Conservation (phyloP, 2,113 vertebrate species). For the Xiphophorus hellerii region DNA sequence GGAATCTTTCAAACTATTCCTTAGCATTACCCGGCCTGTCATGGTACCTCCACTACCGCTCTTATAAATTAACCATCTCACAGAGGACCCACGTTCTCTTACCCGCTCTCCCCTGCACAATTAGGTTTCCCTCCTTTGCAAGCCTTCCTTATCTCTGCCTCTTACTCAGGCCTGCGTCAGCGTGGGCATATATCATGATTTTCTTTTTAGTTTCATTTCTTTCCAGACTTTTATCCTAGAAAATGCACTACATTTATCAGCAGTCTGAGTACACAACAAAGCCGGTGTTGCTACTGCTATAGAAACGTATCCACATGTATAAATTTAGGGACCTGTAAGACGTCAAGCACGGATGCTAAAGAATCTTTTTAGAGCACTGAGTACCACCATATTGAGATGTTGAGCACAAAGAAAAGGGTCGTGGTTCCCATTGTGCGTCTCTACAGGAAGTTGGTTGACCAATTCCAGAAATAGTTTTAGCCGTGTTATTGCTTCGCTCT, state of each 20-base stretch:
- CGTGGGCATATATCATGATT: slow-evolving; percentile 60
- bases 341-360: neutral
- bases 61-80: slow-evolving; percentile 79
- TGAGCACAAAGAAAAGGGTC: slow-evolving; percentile 1
- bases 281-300: slow-evolving; percentile 5
- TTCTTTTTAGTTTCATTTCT: slow-evolving; percentile 42
- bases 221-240: slow-evolving; percentile 45
- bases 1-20: slow-evolving; percentile 67
- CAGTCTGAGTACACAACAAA: slow-evolving; percentile 25
- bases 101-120: slow-evolving; percentile 61
- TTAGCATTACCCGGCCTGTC: slow-evolving; percentile 74
- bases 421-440: slow-evolving; percentile 27
- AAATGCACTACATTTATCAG: slow-evolving; percentile 53
- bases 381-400: neutral
- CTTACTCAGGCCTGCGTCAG: slow-evolving; percentile 60
- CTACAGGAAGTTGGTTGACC: slow-evolving; percentile 25
- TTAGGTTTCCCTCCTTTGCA: slow-evolving; percentile 71
- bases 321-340: neutral
- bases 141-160: slow-evolving; percentile 61
- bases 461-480: slow-evolving; percentile 34
- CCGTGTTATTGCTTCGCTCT: neutral
- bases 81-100: slow-evolving; percentile 63
- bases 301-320: slow-evolving; percentile 20
- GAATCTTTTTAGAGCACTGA: neutral
- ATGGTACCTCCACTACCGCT: slow-evolving; percentile 55